Evolutionary conservation across 2,888 invertebrate species (phyloP).

Genomic region (Cyaniris semiargus): DNA sequence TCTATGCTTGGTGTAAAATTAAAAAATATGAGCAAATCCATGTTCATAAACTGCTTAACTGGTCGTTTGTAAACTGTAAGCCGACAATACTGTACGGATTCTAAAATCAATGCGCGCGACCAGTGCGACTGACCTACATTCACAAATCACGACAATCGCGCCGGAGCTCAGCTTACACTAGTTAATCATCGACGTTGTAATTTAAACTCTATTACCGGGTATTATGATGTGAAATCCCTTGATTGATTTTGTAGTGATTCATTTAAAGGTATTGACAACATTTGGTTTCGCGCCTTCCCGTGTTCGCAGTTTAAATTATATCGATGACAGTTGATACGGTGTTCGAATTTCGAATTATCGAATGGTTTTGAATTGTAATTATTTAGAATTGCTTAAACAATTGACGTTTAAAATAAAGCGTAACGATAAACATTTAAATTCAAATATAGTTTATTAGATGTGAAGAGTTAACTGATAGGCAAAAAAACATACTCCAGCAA

Average conservation of each 20-base stretch:
- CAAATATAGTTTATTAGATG: too few species aligned
- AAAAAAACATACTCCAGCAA: too few species aligned
- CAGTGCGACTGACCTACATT: conserved; percentile 47
- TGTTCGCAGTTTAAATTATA: conserved; percentile 43
- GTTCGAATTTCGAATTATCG: conserved; percentile 44
- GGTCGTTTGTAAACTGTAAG: conserved; percentile 73
- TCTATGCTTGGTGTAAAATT: conserved; percentile 15
- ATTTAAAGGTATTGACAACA: conserved; percentile 53
- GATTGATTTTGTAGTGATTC: conserved; percentile 56
- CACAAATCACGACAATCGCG: conserved; percentile 38
- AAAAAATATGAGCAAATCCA: conserved; percentile 45
- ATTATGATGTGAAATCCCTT: conserved; percentile 42
- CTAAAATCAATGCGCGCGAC: conserved; percentile 74
- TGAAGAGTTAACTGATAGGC: too few species aligned
- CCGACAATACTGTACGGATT: conserved; percentile 65
- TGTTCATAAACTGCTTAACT: conserved; percentile 69
- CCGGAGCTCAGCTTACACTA: conserved; percentile 44
- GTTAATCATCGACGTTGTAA: conserved; percentile 43
- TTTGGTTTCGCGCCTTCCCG: conserved; percentile 48
- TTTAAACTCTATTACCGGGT: conserved; percentile 44
- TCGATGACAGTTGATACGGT: conserved; percentile 31
- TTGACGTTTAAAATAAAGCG: neutral
- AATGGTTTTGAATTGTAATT: conserved; percentile 45
- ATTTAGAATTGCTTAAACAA: neutral
- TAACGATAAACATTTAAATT: neutral